Base-by-base conservation (phyloP, 2,888 invertebrate genomes). In the Agrochola circellaris region DNA sequence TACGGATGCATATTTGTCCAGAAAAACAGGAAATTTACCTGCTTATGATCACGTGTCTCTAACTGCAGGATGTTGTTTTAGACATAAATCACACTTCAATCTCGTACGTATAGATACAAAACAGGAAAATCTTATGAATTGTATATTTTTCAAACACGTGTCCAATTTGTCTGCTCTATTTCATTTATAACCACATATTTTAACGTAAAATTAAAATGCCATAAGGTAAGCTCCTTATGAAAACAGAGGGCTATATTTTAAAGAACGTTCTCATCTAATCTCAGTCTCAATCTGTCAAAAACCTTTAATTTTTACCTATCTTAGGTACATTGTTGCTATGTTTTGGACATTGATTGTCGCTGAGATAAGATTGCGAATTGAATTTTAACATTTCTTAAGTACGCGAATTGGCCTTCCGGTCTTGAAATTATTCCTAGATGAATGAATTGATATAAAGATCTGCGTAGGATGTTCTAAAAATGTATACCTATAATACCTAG, bases 101-200 rank as follows among this genome's bases (percentile, higher is more conserved):
- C 13, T 45, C 23, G 45, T 54, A 26, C 17, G 0, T 17, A 7
- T 58, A 17, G 45, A 48, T 48, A 9, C 38, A 34, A 26, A 62
- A 30, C 38, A 7, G n/a, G 17, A 11, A 65, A 45, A 77, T 77
- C 17, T 26, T 26, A 17, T 15, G 61, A 34, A 11, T 51, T 54
- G 0, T n/a, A 54, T 26, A 26, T 66, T 68, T 34, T 6, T 26
- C 8, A 26, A 62, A 77, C 67, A 77, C 56, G 77, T 77, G 68
- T 56, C 23, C 5, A 17, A 34, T 23, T 26, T 23, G 11, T 23
- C 0, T 45, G 11, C 5, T 34, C n/a, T 34, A 34, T 51, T 56
- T 62, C 7, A 75, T 34, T 23, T 51, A 51, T 26, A n/a, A 74
- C 7, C n/a, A 54, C 17, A 11, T 23, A 11, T 42, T 56, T 69